A percentile compares a stretch with the other conserved stretches of the same genome.
phyloP scores from a whole-genome alignment of 1,140 invertebrate genomes.

The Pentalonia nigronervosa region DNA sequence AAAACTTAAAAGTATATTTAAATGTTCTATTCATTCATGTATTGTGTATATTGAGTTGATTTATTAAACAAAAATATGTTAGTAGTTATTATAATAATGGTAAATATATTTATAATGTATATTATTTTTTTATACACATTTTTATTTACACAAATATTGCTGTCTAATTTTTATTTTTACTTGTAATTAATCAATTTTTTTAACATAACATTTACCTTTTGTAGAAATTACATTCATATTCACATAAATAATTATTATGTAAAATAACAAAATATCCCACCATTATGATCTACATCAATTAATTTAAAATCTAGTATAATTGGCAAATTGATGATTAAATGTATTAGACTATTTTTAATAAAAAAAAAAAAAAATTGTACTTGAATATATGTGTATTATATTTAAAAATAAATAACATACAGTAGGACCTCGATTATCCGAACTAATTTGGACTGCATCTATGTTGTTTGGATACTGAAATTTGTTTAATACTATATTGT shows the following conservation, averaged over 20 bases:
- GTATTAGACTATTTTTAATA: neutral
- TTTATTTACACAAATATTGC: neutral
- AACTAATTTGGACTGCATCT: no score
- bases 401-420: neutral
- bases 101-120: slow-evolving; percentile 13
- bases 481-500: no score
- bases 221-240: neutral
- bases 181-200: slow-evolving; percentile 14
- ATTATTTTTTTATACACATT: slow-evolving; percentile 19
- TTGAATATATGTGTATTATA: neutral
- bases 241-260: neutral
- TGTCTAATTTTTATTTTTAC: neutral
- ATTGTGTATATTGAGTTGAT: neutral
- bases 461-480: no score
- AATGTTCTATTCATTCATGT: neutral
- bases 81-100: neutral
- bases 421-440: no score
- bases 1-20: neutral
- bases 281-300: neutral
- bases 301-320: neutral
- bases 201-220: neutral
- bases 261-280: neutral
- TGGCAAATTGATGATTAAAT: neutral
- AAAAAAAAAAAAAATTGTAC: neutral
- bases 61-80: neutral